Evolutionary conservation across 2,113 vertebrate genomes (phyloP), one percentile per base, ranked within the genome.

Genomic region (Acrocephalus arundinaceus): DNA sequence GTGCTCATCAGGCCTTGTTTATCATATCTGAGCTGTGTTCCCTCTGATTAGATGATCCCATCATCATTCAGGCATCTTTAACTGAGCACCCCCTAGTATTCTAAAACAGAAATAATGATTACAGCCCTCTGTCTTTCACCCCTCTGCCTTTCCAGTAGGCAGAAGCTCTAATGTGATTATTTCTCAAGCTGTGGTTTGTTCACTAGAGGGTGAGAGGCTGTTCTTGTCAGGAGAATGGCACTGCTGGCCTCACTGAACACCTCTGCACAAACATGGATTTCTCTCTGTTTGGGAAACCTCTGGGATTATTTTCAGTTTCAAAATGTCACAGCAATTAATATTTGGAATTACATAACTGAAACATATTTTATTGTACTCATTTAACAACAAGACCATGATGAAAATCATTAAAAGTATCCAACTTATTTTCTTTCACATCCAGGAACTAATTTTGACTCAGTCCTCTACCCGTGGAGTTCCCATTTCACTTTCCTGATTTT

Each of bases 151-250:
- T 79, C 37, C 46, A 70, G 30, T 46, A 63, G 82, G 74, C 51
- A 66, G 87, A 18, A 73, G 71, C 59, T 46, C 16, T 66, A 13
- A 85, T 46, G 48, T 14, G 87, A 55, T 91, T 83, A 48, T 85
- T 87, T 94, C 27, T 25, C 13, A 10, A 22, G 67, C 7, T 62
- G 86, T 15, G 51, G 62, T 80, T 90, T 91, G 67, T 22, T 94
- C n/a, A 35, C 27, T 15, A 41, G 75, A 62, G 71, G 46, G 21
- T 45, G 74, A 89, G 93, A 51, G 43, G 7, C 30, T 8, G 48
- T 41, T 33, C 27, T 33, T 2, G 5, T 4, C 0, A 0, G 6
- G 49, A 35, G 79, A 30, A 3, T 2, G 1, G 51, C 0, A 0
- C 58, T 76, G n/a, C 70, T 58, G 59, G 67, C 43, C 15, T 43